Evolutionary conservation across 1,140 invertebrate genomes (phyloP), one percentile per base, ranked within the genome.

Genomic region (Matsumurasca onukii): DNA sequence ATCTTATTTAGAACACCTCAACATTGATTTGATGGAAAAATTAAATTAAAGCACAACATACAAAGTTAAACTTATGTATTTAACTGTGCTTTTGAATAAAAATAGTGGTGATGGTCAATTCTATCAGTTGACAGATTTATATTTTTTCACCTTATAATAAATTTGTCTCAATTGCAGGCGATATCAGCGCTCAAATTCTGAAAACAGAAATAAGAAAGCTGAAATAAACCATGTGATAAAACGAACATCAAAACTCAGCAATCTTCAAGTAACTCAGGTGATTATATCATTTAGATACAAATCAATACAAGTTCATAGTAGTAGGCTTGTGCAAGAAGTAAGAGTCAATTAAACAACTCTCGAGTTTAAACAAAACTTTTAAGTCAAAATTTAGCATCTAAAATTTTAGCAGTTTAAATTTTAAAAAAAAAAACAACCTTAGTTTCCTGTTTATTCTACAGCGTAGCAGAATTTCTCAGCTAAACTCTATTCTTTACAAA

Each of bases 161-260:
- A 45, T 45, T 45, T 9, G 30, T 29, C 30, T 61, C 3, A 25
- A 27, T 69, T 70, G 45, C 45, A 74, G 75, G 24, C 63, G 69
- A 12, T 72, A 71, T n/a, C 68, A 71, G 0, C 62, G 59, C 31
- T 15, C 51, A 34, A 66, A 64, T 30, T 67, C 31, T 39, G 63
- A 51, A 52, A 67, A 17, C 67, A 72, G 3, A 65, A 55, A 67
- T 12, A 70, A 75, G 25, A 75, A 75, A 64, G 67, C 69, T 24
- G 69, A 73, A 1, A 66, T 87, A 66, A 86, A 87, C 69, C 80
- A 83, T 20, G 85, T 86, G 45, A 86, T 88, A 74, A 92, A 93
- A 76, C 83, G 91, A 31, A 89, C 85, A 64, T 91, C 91, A 0
- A 96, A 96, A 80, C 82, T 96, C 72, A 94, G 91, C 77, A 96